Evolutionary conservation across 2,113 vertebrate species (phyloP).

Genomic region (Burhinus bistriatus): DNA sequence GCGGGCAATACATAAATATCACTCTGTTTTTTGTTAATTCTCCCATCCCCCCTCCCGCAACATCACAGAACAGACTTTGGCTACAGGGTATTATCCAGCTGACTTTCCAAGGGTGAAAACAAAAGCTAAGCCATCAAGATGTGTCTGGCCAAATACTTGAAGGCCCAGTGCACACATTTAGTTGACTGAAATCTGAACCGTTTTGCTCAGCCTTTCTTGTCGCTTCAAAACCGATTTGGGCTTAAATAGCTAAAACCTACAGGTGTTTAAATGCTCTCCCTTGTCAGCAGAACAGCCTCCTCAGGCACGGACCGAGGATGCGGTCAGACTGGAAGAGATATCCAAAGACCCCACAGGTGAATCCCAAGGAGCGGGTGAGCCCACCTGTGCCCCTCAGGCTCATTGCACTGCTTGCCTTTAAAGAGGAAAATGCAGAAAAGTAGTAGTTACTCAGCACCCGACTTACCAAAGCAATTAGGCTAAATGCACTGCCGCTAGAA

Average conservation of each 20-base stretch:
- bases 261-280: constrained; percentile 71
- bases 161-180: constrained; percentile 77
- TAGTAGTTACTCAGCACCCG: constrained; percentile 40
- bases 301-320: constrained; percentile 51
- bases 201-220: constrained; percentile 69
- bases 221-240: constrained; percentile 70
- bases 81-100: constrained; percentile 52
- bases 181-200: constrained; percentile 78
- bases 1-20: neutral
- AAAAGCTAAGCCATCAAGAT: constrained; percentile 74
- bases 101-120: constrained; percentile 62
- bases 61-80: neutral
- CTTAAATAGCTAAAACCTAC: constrained; percentile 71
- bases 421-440: constrained; percentile 53
- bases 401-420: constrained; percentile 18
- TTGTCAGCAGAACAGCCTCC: constrained; percentile 68
- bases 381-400: constrained; percentile 65
- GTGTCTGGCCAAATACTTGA: constrained; percentile 75
- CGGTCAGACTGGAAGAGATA: constrained; percentile 55
- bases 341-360: constrained; percentile 51
- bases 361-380: constrained; percentile 32
- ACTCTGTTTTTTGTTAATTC: neutral
- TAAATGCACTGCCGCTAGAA: constrained; percentile 56
- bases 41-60: neutral
- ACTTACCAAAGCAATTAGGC: constrained; percentile 54